These are phyloP conservation scores for Carapus acus DNA, from an alignment of 2,797 vertebrate genomes.

Conservation along the genomic window DNA sequence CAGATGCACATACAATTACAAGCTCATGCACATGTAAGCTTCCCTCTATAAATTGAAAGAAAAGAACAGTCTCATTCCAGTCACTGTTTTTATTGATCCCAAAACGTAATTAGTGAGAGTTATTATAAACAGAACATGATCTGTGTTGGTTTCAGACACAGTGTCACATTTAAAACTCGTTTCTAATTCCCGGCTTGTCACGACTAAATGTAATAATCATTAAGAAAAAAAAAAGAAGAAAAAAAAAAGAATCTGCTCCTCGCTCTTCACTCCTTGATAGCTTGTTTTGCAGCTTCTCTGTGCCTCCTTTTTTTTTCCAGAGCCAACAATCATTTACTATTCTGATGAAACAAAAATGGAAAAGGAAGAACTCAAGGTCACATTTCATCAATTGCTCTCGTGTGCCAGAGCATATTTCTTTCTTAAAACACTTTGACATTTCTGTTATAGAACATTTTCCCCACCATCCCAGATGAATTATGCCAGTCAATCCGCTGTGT, in stretches of 20 bases:
- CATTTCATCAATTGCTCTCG: conserved; percentile 61
- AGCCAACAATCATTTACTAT: conserved; percentile 53
- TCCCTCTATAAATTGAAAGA: conserved; percentile 36
- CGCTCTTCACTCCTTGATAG: conserved; percentile 24
- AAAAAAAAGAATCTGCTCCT: no score
- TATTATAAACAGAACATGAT: conserved; percentile 58
- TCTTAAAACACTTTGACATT: conserved; percentile 69
- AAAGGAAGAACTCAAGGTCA: conserved; percentile 60
- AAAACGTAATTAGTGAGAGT: conserved; percentile 54
- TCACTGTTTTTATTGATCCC: conserved; percentile 49
- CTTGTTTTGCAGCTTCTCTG: conserved; percentile 29
- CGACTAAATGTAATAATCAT: conserved; percentile 51
- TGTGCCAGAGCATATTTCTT: conserved; percentile 64
- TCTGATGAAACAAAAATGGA: conserved; percentile 51
- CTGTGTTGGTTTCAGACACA: conserved; percentile 29
- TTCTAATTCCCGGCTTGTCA: conserved; percentile 26
- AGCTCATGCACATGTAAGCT: conserved; percentile 12
- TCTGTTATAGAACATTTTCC: conserved; percentile 62
- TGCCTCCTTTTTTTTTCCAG: conserved; percentile 22
- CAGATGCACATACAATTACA: conserved; percentile 14
- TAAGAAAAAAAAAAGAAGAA: conserved; percentile 17
- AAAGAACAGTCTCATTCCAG: conserved; percentile 45
- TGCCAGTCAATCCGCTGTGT: conserved; percentile 46
- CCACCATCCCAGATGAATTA: conserved; percentile 53
- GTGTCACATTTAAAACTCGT: conserved; percentile 29